Evolutionary conservation across 2,888 invertebrate genomes (phyloP), one percentile per base, ranked within the genome.

Genomic region (Isotomurus palustris): DNA sequence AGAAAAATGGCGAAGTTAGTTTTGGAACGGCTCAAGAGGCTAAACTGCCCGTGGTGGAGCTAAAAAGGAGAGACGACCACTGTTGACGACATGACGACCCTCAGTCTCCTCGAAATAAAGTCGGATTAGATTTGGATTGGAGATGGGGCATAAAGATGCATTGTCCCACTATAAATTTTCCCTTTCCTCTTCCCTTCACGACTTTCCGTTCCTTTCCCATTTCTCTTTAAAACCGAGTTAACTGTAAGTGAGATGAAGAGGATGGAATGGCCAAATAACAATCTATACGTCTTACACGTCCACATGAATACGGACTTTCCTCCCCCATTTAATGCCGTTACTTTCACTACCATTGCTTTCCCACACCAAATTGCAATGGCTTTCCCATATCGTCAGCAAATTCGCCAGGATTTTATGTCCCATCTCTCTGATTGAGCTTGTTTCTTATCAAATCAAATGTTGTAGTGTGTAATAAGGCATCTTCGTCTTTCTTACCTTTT

Each of bases 141-240:
- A 22, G 49, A 49, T 49, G 47, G 43, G 38, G 21, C 21, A 43
- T 35, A 10, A 32, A 49, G 49, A 49, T 49, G 49, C 49, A 49
- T 49, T 35, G 49, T 21, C 49, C 17, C 19, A 27, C 49, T 49
- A 49, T 49, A 49, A 49, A 49, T 49, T 49, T 49, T 21, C 49
- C 49, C 19, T 49, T 35, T 49, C 49, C 49, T 35, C 36, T 35
- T 10, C 22, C 49, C 32, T 12, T 35, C 35, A 49, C 3, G 28
- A 49, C 49, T 49, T 29, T 44, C 19, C 44, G 10, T 43, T 19
- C 43, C 43, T 6, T n/a, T n/a, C n/a, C n/a, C n/a, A n/a, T n/a
- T n/a, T n/a, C n/a, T 24, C 43, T 22, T 22, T 22, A 22, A 43
- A 24, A 19, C 43, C 21, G 19, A 43, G 12, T 24, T 43, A 43